A percentile compares a stretch with the other conserved stretches of the same genome.
Conservation (phyloP, 2,888 invertebrate species). For the Agrochola litura region DNA sequence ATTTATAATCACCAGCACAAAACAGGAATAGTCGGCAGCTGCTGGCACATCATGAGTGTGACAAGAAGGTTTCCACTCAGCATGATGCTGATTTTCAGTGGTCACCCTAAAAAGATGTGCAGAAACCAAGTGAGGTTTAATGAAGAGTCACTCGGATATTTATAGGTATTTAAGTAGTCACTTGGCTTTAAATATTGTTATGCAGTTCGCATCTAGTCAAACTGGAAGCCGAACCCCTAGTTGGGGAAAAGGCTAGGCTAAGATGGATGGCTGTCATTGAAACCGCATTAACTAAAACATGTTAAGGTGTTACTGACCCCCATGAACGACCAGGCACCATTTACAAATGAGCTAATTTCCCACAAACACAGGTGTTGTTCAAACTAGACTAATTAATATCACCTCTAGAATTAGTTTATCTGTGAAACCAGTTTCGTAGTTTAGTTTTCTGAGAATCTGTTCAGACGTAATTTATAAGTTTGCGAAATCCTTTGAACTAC, state of each 20-base stretch:
- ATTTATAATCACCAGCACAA: too few relatives aligned
- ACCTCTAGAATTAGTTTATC: slow-evolving; percentile 22
- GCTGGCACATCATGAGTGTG: too few relatives aligned
- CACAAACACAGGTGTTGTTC: slow-evolving; percentile 46
- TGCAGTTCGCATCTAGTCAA: background rate
- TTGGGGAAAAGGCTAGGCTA: background rate
- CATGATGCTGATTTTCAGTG: too few relatives aligned
- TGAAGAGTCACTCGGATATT: too few relatives aligned
- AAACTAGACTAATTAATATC: slow-evolving; percentile 43
- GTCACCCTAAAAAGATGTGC: too few relatives aligned
- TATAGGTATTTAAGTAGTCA: too few relatives aligned
- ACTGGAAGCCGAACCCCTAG: background rate
- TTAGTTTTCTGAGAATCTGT: slow-evolving; percentile 49
- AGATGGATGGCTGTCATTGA: slow-evolving; percentile 39
- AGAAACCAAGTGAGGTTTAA: too few relatives aligned
- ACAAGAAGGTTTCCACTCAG: too few relatives aligned
- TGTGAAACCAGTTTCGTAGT: slow-evolving; percentile 36
- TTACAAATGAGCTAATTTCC: slow-evolving; percentile 34
- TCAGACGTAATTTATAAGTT: slow-evolving; percentile 26
- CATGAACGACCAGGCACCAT: background rate
- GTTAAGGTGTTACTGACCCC: slow-evolving; percentile 53
- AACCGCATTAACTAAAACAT: slow-evolving; percentile 30
- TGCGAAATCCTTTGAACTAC: slow-evolving; percentile 41
- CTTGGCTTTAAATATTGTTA: background rate
- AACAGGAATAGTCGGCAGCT: too few relatives aligned